Conservation (phyloP, 1,140 invertebrate species). For the Leptonema lineaticorne region DNA sequence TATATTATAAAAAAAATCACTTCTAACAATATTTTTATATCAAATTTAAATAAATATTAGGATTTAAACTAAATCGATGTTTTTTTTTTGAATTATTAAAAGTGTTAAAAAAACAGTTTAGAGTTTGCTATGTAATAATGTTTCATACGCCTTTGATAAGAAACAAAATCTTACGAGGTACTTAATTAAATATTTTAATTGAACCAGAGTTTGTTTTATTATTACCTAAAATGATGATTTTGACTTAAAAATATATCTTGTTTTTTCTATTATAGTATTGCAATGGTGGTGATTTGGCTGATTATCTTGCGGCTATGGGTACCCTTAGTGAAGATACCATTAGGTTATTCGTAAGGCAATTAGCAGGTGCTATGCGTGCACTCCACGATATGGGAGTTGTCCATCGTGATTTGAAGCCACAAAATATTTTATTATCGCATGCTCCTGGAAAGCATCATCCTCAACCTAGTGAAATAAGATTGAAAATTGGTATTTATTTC, state of each 20-base stretch:
- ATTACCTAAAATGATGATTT: no score
- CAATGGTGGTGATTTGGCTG: slow-evolving; percentile 97
- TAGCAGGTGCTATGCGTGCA: slow-evolving; percentile 96
- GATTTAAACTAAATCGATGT: no score
- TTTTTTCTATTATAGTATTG: slow-evolving; percentile 73
- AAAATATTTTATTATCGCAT: slow-evolving; percentile 93
- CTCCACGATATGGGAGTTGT: slow-evolving; percentile 96
- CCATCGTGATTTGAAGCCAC: slow-evolving; percentile 97
- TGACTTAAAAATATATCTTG: slow-evolving; percentile 26
- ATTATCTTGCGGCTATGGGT: slow-evolving; percentile 90
- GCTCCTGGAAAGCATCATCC: slow-evolving; percentile 71
- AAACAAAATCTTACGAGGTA: no score
- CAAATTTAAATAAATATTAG: no score
- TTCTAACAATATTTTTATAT: no score
- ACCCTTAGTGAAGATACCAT: slow-evolving; percentile 97
- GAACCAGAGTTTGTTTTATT: no score
- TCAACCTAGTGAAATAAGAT: slow-evolving; percentile 84
- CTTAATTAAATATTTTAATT: no score
- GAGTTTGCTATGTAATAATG: no score
- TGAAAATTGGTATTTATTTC: slow-evolving; percentile 83
- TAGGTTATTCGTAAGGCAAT: slow-evolving; percentile 89
- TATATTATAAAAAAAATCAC: no score
- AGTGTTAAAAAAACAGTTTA: no score
- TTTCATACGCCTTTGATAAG: no score
- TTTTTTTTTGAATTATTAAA: no score